Evolutionary conservation across 2,113 vertebrate species (phyloP).

Genomic region (Taxidea taxus): DNA sequence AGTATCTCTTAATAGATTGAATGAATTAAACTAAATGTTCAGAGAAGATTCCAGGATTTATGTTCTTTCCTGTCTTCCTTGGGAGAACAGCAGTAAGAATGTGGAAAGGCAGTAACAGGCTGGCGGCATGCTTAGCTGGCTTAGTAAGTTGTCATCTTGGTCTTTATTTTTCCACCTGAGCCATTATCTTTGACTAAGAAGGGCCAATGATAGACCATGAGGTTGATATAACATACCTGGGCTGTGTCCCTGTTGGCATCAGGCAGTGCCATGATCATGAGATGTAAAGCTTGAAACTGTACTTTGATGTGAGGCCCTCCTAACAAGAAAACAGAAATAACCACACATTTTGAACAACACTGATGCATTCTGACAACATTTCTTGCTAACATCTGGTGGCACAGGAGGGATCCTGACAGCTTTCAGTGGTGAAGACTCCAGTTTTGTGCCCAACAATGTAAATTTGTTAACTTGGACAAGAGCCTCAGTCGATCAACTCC

Average conservation of each 20-base stretch:
- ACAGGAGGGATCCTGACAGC: not conserved
- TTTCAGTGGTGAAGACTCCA: not conserved
- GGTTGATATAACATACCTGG: slow-evolving; percentile 83
- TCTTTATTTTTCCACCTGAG: not conserved
- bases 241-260: slow-evolving; percentile 93
- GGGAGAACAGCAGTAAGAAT: fast-evolving
- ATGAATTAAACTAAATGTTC: not conserved
- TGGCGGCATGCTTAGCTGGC: too few species aligned
- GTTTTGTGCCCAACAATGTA: not conserved
- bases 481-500: not conserved
- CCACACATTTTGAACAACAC: not conserved
- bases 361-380: not conserved
- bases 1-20: not conserved
- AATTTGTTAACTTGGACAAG: not conserved
- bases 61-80: not conserved
- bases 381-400: not conserved
- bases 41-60: not conserved
- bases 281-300: slow-evolving; percentile 94
- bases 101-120: not conserved
- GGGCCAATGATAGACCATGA: not conserved
- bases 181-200: not conserved
- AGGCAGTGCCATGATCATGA: slow-evolving; percentile 93
- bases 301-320: slow-evolving; percentile 90
- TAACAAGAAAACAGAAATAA: slow-evolving; percentile 78
- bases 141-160: not conserved